Percentiles rank a stretch among this genome's conserved stretches.
Conservation (phyloP, 1,140 invertebrate genomes). For the Homarus americanus region DNA sequence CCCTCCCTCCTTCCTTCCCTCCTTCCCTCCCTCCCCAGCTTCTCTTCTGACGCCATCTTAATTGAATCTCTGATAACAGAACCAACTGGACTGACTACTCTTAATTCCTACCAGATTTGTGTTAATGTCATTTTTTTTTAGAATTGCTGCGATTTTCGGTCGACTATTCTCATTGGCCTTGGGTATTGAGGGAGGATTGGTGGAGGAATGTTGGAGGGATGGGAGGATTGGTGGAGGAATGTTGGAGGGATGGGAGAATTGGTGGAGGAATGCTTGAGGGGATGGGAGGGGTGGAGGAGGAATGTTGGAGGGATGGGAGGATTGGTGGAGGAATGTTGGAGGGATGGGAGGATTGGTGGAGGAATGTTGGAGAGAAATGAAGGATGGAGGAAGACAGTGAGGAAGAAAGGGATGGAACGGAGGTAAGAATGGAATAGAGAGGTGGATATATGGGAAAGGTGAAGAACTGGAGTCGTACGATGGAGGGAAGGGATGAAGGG, state of each 20-base stretch:
- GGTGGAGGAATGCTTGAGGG: too few relatives aligned
- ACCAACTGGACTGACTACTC: conserved; percentile 10
- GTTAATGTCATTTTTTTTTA: conserved; percentile 17
- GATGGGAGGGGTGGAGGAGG: neutral
- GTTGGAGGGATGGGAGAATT: neutral
- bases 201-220: too few relatives aligned
- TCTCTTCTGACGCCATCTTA: conserved; percentile 28
- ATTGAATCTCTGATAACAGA: conserved; percentile 43
- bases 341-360: too few relatives aligned
- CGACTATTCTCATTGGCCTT: neutral
- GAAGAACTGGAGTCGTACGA: too few relatives aligned
- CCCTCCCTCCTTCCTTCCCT: neutral
- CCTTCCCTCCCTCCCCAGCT: neutral
- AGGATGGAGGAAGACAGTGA: too few relatives aligned
- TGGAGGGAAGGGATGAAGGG: too few relatives aligned
- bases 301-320: neutral
- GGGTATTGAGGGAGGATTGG: too few relatives aligned
- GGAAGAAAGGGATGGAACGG: too few relatives aligned
- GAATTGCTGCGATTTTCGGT: neutral
- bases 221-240: neutral
- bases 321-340: too few relatives aligned
- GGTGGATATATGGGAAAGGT: too few relatives aligned
- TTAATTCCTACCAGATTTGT: conserved; percentile 41
- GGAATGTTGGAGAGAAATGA: too few relatives aligned
- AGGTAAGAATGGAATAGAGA: too few relatives aligned